Base-by-base conservation (phyloP, 2,797 vertebrate genomes). In the Oreochromis mossambicus region DNA sequence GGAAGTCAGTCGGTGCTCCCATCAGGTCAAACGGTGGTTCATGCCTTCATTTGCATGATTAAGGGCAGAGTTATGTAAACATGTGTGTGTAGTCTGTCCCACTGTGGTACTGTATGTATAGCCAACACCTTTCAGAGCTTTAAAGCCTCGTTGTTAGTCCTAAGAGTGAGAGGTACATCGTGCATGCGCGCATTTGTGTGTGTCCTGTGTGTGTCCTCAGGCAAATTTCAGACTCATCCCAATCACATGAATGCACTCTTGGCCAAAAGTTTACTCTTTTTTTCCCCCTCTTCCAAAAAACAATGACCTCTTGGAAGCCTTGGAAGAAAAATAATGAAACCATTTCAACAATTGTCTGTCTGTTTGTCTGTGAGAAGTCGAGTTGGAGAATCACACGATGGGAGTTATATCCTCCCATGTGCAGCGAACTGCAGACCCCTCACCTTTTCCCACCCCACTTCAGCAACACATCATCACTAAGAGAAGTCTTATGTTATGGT, bases 361-460 rank as follows among this genome's bases (percentile, higher is more conserved):
- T 94, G 86, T 94, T 90, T 85, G 50, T 83, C 86, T 89, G 81
- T 90, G 89, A 87, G 89, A 91, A 89, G 83, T 87, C 10, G 36
- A 87, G 77, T 81, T 78, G 17, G 26, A 83, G 87, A 84, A 77
- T 86, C 91, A 81, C 77, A 80, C 79, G 77, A 8, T 17, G 80
- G 85, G 89, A 91, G 83, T 91, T 85, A 89, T 79, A 86, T 34
- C 80, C 54, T 81, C 77, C 73, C 43, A 50, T 48, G n/a, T 48
- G 46, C 56, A 87, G 79, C 76, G 26, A 92, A 82, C 75, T 63
- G 80, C 83, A 3, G 50, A 94, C 81, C 83, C 70, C 56, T 91
- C 63, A 66, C 86, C 78, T 83, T 87, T 82, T 58, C 80, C 77
- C 9, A 29, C 2, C 13, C 75, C 1, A 81, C 85, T 88, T 89